Base-by-base conservation (phyloP, 2,797 vertebrate species). In the Simalia tracyae region DNA sequence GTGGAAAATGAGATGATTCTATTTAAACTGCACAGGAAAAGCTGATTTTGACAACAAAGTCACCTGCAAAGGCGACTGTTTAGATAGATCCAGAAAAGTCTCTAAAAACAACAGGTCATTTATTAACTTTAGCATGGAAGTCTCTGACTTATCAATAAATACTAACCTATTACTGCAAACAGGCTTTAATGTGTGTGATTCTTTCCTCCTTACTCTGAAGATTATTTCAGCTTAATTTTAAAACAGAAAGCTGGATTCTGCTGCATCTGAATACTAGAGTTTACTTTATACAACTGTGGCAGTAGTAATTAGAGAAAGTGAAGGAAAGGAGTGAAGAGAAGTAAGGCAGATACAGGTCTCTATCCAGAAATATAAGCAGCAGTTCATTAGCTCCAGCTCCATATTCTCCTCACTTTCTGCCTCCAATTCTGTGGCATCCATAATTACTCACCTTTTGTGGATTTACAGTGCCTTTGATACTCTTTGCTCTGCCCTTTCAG, bases 381-480 rank as follows among this genome's bases (percentile, higher is more conserved):
- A 46, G n/a, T 7, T 9, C 24, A 22, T 31, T 24, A 17, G 5
- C 4, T 50, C 36, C 17, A 17, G 11, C 11, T 42, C 46, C 46
- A 28, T n/a, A 22, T 46, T 3, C 22, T 2, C 24, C 50, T 22
- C 17, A 12, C 5, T 17, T 46, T 46, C 60, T 60, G 66, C 1
- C 17, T 56, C 46, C 42, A 4, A 1, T 9, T 19, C 54, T 7
- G 5, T 0, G 0, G 31, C 0, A 12, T 36, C 42, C 26, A 8
- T 93, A 93, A 94, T 93, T 88, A 95, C 97, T 97, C 94, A 99
- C 98, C 98, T 98, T 98, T 98, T 28, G 95, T 93, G 91, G 96
- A 96, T 95, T 98, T 98, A 89, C 96, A 91, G 90, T 97, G 96
- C 96, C 97, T 97, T 95, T 97, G 93, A 26, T 97, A 96, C 91